Conservation (phyloP, 2,888 invertebrate genomes). For the Perizoma flavofasciatum region DNA sequence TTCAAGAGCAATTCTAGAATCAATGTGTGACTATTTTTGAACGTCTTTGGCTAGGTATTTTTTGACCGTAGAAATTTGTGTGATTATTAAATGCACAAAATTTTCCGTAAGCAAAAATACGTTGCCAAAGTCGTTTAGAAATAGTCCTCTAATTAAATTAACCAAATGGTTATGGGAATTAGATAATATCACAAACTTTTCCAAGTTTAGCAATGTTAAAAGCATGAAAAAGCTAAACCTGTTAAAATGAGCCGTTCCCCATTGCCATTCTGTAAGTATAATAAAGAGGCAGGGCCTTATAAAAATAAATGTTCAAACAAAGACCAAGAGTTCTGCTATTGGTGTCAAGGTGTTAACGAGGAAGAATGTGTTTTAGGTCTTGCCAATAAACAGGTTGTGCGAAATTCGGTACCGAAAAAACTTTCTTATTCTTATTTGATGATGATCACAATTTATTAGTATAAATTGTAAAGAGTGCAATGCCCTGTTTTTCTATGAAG, state of each 20-base stretch:
- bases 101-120: too few species aligned
- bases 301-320: background rate
- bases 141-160: too few species aligned
- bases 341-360: constrained; percentile 40
- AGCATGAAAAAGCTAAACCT: too few species aligned
- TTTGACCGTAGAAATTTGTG: background rate
- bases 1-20: constrained; percentile 14
- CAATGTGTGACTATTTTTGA: constrained; percentile 1
- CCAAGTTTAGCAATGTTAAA: too few species aligned
- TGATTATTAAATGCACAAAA: background rate
- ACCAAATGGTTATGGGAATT: too few species aligned
- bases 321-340: constrained; percentile 23
- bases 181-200: too few species aligned
- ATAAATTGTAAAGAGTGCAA: constrained; percentile 34
- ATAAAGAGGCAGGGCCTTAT: too few species aligned
- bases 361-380: constrained; percentile 25
- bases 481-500: constrained; percentile 35
- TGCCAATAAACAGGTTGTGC: constrained; percentile 36
- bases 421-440: constrained; percentile 24
- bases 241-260: too few species aligned
- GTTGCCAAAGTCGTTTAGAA: too few species aligned
- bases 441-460: constrained; percentile 34
- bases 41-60: constrained; percentile 4
- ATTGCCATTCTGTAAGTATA: too few species aligned
- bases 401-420: constrained; percentile 22